Conservation (phyloP, 2,888 invertebrate species). For the Tetranychus piercei region DNA sequence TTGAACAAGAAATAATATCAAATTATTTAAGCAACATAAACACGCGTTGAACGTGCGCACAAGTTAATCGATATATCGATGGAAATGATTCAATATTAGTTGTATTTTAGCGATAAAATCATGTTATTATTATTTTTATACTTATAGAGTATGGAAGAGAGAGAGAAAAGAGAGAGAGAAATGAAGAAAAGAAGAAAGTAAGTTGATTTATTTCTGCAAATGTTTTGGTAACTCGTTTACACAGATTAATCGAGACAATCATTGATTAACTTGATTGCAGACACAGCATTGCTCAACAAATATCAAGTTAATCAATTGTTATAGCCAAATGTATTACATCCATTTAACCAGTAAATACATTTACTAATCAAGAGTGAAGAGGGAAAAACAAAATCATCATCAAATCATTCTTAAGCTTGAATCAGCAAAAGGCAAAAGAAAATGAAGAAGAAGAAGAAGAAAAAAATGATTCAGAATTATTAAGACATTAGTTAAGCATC, state of each 20-base stretch:
- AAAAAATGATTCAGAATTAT: too few relatives aligned
- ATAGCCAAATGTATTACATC: background rate
- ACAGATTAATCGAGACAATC: background rate
- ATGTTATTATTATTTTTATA: background rate
- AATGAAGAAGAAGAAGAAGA: too few relatives aligned
- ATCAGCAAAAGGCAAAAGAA: too few relatives aligned
- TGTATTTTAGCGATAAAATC: background rate
- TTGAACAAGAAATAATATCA: background rate
- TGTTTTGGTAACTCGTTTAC: background rate
- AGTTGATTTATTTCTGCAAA: background rate
- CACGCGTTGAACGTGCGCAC: background rate
- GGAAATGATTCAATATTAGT: background rate
- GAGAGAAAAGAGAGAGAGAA: background rate
- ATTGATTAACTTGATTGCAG: background rate
- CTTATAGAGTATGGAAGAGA: background rate
- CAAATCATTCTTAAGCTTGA: too few relatives aligned
- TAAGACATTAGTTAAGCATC: too few relatives aligned
- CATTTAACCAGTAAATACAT: too few relatives aligned
- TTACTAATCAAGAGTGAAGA: too few relatives aligned
- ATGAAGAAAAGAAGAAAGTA: background rate
- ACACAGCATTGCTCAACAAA: background rate
- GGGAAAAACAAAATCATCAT: too few relatives aligned
- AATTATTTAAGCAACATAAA: background rate
- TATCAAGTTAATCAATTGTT: background rate
- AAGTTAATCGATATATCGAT: background rate